A percentile compares a stretch with the other conserved stretches of the same genome.
Conservation (phyloP, 2,113 vertebrate genomes). For the Neopipo cinnamomea region DNA sequence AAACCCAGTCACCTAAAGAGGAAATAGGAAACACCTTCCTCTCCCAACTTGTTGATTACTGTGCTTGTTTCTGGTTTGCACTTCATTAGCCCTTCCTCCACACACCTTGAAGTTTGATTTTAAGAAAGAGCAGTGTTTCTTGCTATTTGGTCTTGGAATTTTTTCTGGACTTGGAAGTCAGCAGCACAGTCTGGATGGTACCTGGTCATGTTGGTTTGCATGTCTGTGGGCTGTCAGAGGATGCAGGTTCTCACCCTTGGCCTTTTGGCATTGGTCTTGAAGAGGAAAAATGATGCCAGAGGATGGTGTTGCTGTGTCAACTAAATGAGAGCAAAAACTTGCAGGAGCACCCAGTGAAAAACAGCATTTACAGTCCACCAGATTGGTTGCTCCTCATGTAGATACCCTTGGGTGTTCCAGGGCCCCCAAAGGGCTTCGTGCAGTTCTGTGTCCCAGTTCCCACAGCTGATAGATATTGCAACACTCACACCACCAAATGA, state of each 20-base stretch:
- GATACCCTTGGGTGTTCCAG: not conserved
- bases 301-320: not conserved
- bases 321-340: not conserved
- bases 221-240: not conserved
- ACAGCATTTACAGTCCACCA: not conserved
- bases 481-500: not conserved
- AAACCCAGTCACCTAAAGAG: not conserved
- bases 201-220: rapidly evolving
- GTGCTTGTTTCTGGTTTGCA: not conserved
- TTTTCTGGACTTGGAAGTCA: not conserved
- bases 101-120: not conserved
- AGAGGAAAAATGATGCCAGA: not conserved
- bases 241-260: not conserved
- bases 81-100: not conserved
- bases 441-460: not conserved
- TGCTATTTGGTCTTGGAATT: not conserved
- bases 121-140: not conserved
- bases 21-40: not conserved
- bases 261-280: not conserved
- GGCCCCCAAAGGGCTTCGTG: not conserved
- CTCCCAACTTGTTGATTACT: not conserved
- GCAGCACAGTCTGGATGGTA: not conserved
- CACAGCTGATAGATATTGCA: not conserved
- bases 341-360: not conserved
- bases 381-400: not conserved